These are phyloP conservation scores for Hyles euphorbiae DNA, from an alignment of 1,140 invertebrate species.

Conservation along the genomic window DNA sequence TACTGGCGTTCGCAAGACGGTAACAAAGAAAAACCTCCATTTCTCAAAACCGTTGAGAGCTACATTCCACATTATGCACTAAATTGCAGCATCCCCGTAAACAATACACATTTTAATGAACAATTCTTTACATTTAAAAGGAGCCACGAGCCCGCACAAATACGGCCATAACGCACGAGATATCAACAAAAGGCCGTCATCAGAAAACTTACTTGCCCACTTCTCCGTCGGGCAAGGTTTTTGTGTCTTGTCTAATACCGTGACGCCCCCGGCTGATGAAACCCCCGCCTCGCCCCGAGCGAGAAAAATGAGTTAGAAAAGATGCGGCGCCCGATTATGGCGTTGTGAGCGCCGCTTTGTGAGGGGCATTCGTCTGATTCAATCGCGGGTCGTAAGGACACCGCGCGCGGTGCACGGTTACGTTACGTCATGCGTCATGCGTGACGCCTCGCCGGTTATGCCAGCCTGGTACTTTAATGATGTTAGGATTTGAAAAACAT, in stretches of 20 bases:
- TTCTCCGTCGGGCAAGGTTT: slow-evolving; percentile 63
- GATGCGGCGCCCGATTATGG: slow-evolving; percentile 70
- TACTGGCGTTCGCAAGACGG: too few relatives aligned
- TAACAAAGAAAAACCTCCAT: too few relatives aligned
- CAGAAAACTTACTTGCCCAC: slow-evolving; percentile 62
- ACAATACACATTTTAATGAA: too few relatives aligned
- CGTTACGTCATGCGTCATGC: slow-evolving; percentile 22
- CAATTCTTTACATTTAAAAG: too few relatives aligned
- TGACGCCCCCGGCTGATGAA: slow-evolving; percentile 64
- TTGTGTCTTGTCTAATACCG: slow-evolving; percentile 74
- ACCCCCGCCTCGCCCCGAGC: slow-evolving; percentile 43
- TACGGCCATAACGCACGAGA: slow-evolving; percentile 1
- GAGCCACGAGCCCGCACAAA: not conserved
- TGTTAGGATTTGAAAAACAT: not conserved
- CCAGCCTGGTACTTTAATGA: slow-evolving; percentile 15
- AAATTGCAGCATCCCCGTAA: too few relatives aligned
- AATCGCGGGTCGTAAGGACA: slow-evolving; percentile 46
- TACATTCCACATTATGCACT: too few relatives aligned
- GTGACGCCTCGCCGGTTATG: slow-evolving; percentile 15
- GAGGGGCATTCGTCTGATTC: slow-evolving; percentile 62
- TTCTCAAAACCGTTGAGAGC: too few relatives aligned
- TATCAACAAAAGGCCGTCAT: slow-evolving; percentile 28
- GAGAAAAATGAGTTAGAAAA: slow-evolving; percentile 75
- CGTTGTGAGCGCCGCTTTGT: slow-evolving; percentile 62
- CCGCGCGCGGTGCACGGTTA: slow-evolving; percentile 37